Evolutionary conservation across 2,113 vertebrate species (phyloP), one percentile per base, ranked within the genome.

Genomic region (Rhineura floridana): DNA sequence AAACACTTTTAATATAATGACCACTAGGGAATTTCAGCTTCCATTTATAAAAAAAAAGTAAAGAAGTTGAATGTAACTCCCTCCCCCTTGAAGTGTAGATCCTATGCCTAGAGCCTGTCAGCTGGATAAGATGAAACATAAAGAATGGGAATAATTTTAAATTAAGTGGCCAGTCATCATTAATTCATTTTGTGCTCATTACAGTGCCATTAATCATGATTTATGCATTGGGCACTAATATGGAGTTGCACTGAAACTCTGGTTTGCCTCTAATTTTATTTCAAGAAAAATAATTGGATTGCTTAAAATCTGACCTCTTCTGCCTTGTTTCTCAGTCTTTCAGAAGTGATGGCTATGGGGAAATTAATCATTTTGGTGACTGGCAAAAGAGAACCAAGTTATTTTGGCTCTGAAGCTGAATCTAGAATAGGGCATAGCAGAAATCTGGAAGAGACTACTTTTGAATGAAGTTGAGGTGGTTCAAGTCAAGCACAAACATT

Each of bases 181-280:
- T 93, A 95, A 96, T 95, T 96, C 93, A 93, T 91, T 95, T 93
- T 92, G 69, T 87, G 89, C 91, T 95, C 90, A 89, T 95, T 96
- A 93, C 75, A 88, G 85, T 88, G 94, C 88, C 92, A 94, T 88
- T 94, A 94, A 94, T 94, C 95, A 95, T 19, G 67, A 94, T 87
- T 95, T 89, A 91, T 83, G 39, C 52, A 73, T 93, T 86, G 87
- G 83, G 44, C 92, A 90, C 92, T 95, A 95, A 93, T 94, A 85
- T 10, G 89, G 75, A 36, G 84, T 91, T 93, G 84, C 59, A 93
- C 76, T 87, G 79, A 84, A 93, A 93, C 92, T 10, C 30, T 88
- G 65, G 2, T 5, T 73, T 92, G 62, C 76, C 91, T 86, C 79
- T 91, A 81, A 93, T 93, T 94, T 92, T 93, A 91, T 94, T 94